Percentiles rank a stretch among this genome's conserved stretches.
Conservation (phyloP, 2,888 invertebrate species). For the Lasiommata megera region DNA sequence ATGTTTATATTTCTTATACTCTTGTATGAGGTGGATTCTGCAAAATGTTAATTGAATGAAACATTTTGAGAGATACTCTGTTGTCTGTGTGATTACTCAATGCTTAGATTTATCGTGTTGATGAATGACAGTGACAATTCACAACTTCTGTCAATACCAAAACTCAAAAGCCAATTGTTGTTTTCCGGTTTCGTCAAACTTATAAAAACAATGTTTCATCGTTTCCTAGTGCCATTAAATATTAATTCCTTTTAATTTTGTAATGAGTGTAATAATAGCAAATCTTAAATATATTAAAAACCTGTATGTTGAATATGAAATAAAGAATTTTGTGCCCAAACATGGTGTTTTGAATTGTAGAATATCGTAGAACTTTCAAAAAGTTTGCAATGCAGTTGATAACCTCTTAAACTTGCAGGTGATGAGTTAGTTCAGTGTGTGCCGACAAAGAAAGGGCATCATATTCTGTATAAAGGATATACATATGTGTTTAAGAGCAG, state of each 20-base stretch:
- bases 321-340: conserved; percentile 17
- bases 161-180: background rate
- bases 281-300: background rate
- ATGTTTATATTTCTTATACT: no score
- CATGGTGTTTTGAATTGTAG: conserved; percentile 23
- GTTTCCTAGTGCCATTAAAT: background rate
- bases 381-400: conserved; percentile 13
- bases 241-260: background rate
- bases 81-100: no score
- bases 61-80: no score
- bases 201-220: background rate
- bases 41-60: no score
- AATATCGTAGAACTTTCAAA: background rate
- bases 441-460: conserved; percentile 71
- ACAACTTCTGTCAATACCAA: background rate
- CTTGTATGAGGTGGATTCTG: no score
- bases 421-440: conserved; percentile 72
- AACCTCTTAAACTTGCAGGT: conserved; percentile 52
- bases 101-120: background rate
- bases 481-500: conserved; percentile 72
- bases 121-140: background rate
- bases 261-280: background rate
- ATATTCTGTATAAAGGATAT: conserved; percentile 70
- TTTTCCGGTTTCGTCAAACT: background rate
- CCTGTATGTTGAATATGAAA: conserved; percentile 8